A percentile compares a stretch with the other conserved stretches of the same genome.
phyloP scores from a whole-genome alignment of 2,113 vertebrate genomes.

The Acrocephalus arundinaceus region DNA sequence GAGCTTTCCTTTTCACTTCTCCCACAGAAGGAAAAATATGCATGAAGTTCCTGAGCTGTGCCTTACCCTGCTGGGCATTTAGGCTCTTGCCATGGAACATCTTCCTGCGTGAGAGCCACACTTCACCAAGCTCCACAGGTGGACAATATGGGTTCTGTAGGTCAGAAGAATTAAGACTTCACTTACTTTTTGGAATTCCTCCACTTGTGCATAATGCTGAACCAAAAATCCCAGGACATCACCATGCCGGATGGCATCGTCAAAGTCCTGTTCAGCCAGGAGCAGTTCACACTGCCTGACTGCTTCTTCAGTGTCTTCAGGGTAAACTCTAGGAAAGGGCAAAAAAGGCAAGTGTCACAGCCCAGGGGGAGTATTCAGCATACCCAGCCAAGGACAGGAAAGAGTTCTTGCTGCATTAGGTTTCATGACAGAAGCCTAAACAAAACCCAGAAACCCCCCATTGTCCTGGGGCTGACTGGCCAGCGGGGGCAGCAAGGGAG shows the following conservation, averaged over 20 bases:
- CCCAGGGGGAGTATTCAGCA: not conserved
- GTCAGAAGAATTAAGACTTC: not conserved
- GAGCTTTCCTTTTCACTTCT: not conserved
- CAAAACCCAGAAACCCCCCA: not conserved
- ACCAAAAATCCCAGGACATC: slow-evolving; percentile 87
- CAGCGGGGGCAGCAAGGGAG: not conserved
- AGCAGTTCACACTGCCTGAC: slow-evolving; percentile 84
- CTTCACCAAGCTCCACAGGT: not conserved
- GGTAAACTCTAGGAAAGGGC: slow-evolving; percentile 74
- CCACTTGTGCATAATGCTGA: slow-evolving; percentile 79
- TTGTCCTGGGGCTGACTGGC: not conserved
- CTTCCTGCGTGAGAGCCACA: rapidly evolving
- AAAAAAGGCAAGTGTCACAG: not conserved
- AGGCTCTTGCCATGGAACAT: not conserved
- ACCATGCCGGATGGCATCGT: slow-evolving; percentile 79
- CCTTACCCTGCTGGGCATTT: not conserved
- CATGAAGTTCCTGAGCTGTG: not conserved
- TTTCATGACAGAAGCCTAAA: not conserved
- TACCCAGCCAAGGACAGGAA: not conserved
- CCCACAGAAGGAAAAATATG: not conserved
- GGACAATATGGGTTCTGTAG: not conserved
- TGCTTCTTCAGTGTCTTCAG: slow-evolving; percentile 83
- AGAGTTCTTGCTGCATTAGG: not conserved
- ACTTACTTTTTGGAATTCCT: slow-evolving; percentile 81
- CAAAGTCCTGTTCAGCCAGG: slow-evolving; percentile 84